phyloP scores from a whole-genome alignment of 1,140 invertebrate species.

The Ctenoplectra terminalis region DNA sequence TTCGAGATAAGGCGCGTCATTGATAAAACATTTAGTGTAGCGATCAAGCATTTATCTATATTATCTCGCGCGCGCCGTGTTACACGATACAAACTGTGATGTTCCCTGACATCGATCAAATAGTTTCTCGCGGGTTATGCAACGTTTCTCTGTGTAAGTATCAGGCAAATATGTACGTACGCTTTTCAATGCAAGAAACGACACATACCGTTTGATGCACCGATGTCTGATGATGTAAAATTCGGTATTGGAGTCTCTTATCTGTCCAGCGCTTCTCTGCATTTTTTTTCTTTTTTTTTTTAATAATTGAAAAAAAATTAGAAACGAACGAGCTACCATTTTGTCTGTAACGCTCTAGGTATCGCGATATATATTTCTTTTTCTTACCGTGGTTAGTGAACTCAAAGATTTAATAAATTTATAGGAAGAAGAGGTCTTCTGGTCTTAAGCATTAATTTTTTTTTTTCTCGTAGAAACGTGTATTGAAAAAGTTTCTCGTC shows the following conservation, averaged over 20 bases:
- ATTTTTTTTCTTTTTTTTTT: not conserved
- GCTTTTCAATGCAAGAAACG: not conserved
- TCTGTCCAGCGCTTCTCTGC: not conserved
- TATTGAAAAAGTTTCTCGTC: too few species aligned
- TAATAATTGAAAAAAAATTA: too few species aligned
- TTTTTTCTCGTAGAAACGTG: too few species aligned
- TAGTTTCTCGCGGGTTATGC: not conserved
- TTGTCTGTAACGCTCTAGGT: too few species aligned
- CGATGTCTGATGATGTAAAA: not conserved
- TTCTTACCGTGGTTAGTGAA: too few species aligned
- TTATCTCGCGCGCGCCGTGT: not conserved
- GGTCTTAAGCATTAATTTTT: too few species aligned
- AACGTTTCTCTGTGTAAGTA: slow-evolving; percentile 5
- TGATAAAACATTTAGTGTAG: slow-evolving; percentile 25
- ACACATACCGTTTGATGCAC: not conserved
- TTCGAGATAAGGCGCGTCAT: not conserved
- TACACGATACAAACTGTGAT: slow-evolving; percentile 23
- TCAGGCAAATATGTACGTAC: not conserved
- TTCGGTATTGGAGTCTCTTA: not conserved
- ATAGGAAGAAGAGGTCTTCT: too few species aligned
- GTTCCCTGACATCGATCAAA: not conserved
- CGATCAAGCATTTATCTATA: slow-evolving; percentile 6
- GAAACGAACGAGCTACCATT: too few species aligned
- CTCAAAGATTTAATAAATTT: too few species aligned
- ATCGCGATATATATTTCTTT: too few species aligned